phyloP scores from a whole-genome alignment of 2,888 invertebrate genomes.

The Lapara coniferarum region DNA sequence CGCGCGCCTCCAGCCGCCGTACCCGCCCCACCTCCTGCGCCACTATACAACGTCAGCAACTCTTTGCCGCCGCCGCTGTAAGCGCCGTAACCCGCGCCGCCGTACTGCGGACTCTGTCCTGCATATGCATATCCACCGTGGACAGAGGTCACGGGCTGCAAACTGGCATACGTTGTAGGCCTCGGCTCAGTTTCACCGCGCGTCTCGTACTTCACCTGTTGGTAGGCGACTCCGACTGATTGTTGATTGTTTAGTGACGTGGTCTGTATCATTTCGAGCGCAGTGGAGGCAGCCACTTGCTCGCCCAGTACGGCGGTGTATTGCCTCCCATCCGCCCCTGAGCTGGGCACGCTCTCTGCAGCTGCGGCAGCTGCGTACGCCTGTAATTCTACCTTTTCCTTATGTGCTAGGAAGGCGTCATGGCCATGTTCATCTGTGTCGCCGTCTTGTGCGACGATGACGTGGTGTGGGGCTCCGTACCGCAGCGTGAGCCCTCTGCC shows the following conservation, averaged over 20 bases:
- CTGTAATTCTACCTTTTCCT: conserved; percentile 61
- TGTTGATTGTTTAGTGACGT: conserved; percentile 71
- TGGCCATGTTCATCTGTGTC: conserved; percentile 59
- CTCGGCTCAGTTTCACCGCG: conserved; percentile 66
- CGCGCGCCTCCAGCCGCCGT: conserved; percentile 53
- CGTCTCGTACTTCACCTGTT: conserved; percentile 77
- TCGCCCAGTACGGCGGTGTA: conserved; percentile 62
- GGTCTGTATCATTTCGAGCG: conserved; percentile 73
- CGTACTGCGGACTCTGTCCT: conserved; percentile 68
- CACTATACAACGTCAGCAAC: conserved; percentile 60
- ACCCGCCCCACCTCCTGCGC: conserved; percentile 33
- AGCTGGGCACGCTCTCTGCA: conserved; percentile 24
- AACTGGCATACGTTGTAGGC: conserved; percentile 84
- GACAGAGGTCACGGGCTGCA: conserved; percentile 85
- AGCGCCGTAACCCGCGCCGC: conserved; percentile 54
- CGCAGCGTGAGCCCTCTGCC: conserved; percentile 62
- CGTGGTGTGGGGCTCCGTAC: conserved; percentile 67
- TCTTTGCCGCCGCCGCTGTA: conserved; percentile 53
- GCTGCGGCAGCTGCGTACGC: conserved; percentile 49
- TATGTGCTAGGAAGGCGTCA: conserved; percentile 61
- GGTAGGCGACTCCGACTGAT: conserved; percentile 69
- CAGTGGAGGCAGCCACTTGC: conserved; percentile 53
- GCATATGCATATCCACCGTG: conserved; percentile 69
- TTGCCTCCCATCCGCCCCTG: conserved; percentile 59
- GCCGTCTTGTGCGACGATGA: conserved; percentile 64